These are phyloP conservation scores for Pangasius krempfi DNA, from an alignment of 2,797 vertebrate genomes.

Conservation along the genomic window DNA sequence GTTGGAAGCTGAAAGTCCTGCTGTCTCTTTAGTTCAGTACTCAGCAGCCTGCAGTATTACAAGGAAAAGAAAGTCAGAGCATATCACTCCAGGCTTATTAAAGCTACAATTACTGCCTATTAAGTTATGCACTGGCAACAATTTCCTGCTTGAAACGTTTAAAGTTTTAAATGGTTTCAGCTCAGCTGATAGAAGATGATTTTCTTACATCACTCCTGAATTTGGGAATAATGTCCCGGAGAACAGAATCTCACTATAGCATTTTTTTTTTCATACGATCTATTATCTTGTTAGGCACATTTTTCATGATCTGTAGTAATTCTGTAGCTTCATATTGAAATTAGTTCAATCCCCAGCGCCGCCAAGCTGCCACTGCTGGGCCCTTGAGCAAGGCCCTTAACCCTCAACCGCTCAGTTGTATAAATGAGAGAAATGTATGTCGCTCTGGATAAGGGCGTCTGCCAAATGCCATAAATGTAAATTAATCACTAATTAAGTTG, in stretches of 20 bases:
- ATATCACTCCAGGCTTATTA: background rate
- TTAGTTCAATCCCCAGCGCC: too few relatives aligned
- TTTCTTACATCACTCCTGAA: background rate
- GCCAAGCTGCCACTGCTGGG: too few relatives aligned
- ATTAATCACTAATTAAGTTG: background rate
- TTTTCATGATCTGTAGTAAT: background rate
- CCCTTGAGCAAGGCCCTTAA: too few relatives aligned
- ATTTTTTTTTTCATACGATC: background rate
- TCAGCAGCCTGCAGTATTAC: background rate
- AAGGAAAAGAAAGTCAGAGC: background rate
- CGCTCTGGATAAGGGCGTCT: too few relatives aligned
- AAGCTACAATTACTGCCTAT: background rate
- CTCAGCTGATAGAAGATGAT: background rate
- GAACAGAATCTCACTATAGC: background rate
- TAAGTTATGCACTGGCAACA: too few relatives aligned
- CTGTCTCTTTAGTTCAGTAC: background rate
- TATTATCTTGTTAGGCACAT: background rate
- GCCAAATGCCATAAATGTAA: too few relatives aligned
- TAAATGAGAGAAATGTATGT: too few relatives aligned
- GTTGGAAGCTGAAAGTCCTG: background rate
- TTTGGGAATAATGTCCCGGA: background rate
- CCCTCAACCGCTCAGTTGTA: too few relatives aligned
- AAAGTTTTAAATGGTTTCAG: background rate
- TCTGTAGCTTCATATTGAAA: background rate
- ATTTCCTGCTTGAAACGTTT: background rate